phyloP scores from a whole-genome alignment of 2,797 vertebrate species.

The Dromococcyx pavoninus region DNA sequence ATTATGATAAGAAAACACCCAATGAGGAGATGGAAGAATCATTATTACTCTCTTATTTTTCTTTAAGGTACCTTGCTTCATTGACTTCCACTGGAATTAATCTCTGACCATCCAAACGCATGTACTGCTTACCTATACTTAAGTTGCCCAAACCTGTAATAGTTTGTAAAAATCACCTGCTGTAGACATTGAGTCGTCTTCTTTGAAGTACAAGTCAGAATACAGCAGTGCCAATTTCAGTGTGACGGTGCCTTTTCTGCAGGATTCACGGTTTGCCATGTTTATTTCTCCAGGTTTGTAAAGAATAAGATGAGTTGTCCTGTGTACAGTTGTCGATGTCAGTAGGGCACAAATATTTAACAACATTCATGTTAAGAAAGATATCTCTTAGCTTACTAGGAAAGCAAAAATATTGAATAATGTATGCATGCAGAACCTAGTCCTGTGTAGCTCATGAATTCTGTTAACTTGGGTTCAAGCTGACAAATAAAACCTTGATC shows the following conservation, averaged over 20 bases:
- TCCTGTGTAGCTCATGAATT: background rate
- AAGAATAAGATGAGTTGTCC: background rate
- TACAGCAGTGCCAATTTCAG: background rate
- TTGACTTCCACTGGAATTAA: background rate
- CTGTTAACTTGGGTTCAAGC: background rate
- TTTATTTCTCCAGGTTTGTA: background rate
- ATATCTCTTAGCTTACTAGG: background rate
- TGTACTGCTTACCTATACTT: too few relatives aligned
- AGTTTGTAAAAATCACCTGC: background rate
- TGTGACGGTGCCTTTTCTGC: background rate
- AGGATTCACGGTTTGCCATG: background rate
- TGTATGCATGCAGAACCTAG: background rate
- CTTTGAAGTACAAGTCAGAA: background rate
- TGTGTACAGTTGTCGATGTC: background rate
- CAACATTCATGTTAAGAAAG: background rate
- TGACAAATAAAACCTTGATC: background rate
- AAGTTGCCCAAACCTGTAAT: accelerated
- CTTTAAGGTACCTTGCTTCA: background rate
- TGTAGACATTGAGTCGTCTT: background rate
- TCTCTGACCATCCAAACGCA: accelerated
- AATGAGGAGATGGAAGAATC: background rate
- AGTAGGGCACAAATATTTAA: background rate
- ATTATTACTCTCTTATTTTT: background rate
- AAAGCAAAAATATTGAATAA: background rate
- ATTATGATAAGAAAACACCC: background rate